Conservation (phyloP, 2,888 invertebrate genomes). For the Leptogaster cylindrica region DNA sequence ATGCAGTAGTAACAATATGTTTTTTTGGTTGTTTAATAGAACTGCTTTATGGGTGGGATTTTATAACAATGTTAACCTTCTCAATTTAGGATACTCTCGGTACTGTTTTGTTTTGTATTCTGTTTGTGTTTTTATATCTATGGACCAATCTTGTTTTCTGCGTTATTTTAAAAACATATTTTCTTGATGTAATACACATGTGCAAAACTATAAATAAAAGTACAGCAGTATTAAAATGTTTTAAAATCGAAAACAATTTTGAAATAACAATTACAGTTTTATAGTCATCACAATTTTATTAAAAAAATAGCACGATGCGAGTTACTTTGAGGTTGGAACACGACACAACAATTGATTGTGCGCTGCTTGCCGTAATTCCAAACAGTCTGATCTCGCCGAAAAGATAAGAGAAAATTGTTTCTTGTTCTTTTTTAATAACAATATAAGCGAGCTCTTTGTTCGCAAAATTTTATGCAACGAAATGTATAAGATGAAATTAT, state of each 20-base stretch:
- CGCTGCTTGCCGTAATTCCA: background rate
- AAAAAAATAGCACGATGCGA: background rate
- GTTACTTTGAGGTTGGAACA: background rate
- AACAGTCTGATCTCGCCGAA: constrained; percentile 1
- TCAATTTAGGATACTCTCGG: constrained; percentile 25
- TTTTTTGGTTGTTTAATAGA: background rate
- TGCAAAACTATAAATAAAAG: background rate
- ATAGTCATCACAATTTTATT: background rate
- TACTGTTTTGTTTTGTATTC: constrained; percentile 4
- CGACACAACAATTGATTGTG: constrained; percentile 7
- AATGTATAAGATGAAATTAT: background rate
- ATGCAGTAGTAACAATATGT: background rate
- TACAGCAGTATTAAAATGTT: background rate
- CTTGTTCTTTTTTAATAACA: background rate
- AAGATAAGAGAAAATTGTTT: background rate
- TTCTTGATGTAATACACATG: background rate
- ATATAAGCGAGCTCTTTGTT: no score
- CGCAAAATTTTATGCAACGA: background rate
- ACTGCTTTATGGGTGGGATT: constrained; percentile 7
- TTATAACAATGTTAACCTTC: constrained; percentile 22
- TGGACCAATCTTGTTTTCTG: constrained; percentile 6
- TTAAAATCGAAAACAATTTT: background rate
- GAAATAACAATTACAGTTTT: background rate
- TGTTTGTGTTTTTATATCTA: constrained; percentile 21
- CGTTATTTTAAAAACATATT: constrained; percentile 1